These are phyloP conservation scores for Mythimna albipuncta DNA, from an alignment of 2,888 invertebrate genomes.

Conservation along the genomic window DNA sequence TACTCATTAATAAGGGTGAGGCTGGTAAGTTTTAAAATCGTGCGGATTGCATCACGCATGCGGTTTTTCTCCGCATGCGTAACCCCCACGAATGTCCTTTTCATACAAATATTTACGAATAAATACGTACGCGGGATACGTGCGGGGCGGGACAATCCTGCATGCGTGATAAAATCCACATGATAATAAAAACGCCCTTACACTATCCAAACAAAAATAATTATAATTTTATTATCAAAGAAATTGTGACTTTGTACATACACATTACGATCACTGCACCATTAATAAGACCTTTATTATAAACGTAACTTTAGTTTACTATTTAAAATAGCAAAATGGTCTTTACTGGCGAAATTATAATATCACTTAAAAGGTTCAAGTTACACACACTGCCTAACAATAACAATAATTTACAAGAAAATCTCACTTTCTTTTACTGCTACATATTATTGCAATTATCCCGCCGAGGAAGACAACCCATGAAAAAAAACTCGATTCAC, in stretches of 20 bases:
- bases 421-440: slow-evolving; percentile 29
- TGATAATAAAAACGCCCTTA: too few relatives aligned
- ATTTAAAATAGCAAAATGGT: background rate
- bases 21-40: too few relatives aligned
- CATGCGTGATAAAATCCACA: too few relatives aligned
- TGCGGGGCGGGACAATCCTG: too few relatives aligned
- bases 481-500: slow-evolving; percentile 5
- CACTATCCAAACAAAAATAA: background rate
- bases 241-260: background rate
- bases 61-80: too few relatives aligned
- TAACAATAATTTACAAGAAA: slow-evolving; percentile 14
- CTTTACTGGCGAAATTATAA: background rate
- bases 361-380: slow-evolving; percentile 18
- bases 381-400: background rate
- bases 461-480: background rate
- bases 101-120: too few relatives aligned
- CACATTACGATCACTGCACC: background rate
- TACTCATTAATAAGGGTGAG: too few relatives aligned
- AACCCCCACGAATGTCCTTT: too few relatives aligned
- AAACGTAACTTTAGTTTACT: background rate
- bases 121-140: too few relatives aligned
- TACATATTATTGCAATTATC: slow-evolving; percentile 29
- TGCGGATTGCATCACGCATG: too few relatives aligned
- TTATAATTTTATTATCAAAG: background rate
- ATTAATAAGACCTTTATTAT: background rate